These are phyloP conservation scores for Leguminivora glycinivorella DNA, from an alignment of 1,140 invertebrate genomes.

Conservation along the genomic window DNA sequence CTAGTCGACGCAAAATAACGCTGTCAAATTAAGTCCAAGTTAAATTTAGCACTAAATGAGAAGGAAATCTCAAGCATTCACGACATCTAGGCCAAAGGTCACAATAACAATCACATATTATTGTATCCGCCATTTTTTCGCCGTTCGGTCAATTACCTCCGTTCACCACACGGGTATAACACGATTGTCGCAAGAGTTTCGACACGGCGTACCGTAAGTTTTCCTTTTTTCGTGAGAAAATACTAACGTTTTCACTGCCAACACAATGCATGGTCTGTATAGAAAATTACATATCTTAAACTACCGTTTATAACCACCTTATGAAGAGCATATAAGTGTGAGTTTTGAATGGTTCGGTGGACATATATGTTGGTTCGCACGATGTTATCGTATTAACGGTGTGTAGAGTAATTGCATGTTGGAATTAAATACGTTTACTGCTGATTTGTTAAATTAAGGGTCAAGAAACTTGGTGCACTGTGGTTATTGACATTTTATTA, in stretches of 20 bases:
- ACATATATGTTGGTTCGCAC: constrained; percentile 36
- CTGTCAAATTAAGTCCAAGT: no score
- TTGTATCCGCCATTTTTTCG: background rate
- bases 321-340: constrained; percentile 35
- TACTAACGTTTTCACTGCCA: constrained; percentile 62
- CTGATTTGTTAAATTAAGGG: constrained; percentile 23
- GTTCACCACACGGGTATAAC: constrained; percentile 49
- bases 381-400: constrained; percentile 53
- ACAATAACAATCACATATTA: background rate
- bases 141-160: constrained; percentile 22
- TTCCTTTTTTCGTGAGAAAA: constrained; percentile 76
- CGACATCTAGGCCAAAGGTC: background rate
- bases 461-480: constrained; percentile 14
- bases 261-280: constrained; percentile 58
- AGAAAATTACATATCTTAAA: constrained; percentile 48
- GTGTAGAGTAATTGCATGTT: constrained; percentile 33
- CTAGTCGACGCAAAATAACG: no score
- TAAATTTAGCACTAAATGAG: no score
- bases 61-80: background rate
- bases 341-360: constrained; percentile 32
- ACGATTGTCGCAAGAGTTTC: constrained; percentile 65
- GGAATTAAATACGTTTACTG: constrained; percentile 32
- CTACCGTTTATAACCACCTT: constrained; percentile 36
- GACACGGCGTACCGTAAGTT: constrained; percentile 60
- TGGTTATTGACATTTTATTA: background rate